Base-by-base conservation (phyloP, 2,888 invertebrate species). In the Epinotia ramella region DNA sequence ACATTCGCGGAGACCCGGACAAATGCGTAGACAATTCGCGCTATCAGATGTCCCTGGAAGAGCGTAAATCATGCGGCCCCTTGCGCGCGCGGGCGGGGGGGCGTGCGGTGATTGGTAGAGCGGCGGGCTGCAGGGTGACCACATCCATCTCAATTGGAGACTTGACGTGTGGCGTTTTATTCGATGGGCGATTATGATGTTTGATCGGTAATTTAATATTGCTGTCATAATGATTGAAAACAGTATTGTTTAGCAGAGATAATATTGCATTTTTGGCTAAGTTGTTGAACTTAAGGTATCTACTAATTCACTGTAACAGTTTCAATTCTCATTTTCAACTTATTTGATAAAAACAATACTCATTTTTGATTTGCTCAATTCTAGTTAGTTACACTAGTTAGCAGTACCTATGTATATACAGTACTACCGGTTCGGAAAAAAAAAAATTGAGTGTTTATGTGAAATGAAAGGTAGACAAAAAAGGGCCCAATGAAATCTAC, bases 1-100 rank as follows among this genome's bases (percentile, higher is more conserved):
- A 83, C 88, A 88, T 89, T 89, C 84, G 80, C 84, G 78, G 81
- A 82, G 82, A 78, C 79, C 81, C 78, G 87, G 88, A 90, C 86
- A 90, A 90, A 89, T 89, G 86, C 79, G 86, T 49, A 73, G 84
- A 86, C 85, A 88, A 87, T 87, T 89, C 83, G 79, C 85, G 84
- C 84, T 84, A 84, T 86, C 84, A 80, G 85, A 82, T 86, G 88
- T 87, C 88, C 86, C 79, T 78, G 80, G 81, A 80, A 80, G 79
- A 77, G 77, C 82, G 84, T 90, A 86, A 87, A 88, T 90, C 89
- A 89, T 88, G 83, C 82, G 81, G 78, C 83, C 86, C 86, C 87
- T 86, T 86, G 88, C 88, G 89, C 87, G 83, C 83, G 84, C 79
- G 77, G 79, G 65, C 75, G 79, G 79, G 79, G 79, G 79, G 78